These are phyloP conservation scores for Capitulum mitella DNA, from an alignment of 2,888 invertebrate genomes.

Conservation along the genomic window DNA sequence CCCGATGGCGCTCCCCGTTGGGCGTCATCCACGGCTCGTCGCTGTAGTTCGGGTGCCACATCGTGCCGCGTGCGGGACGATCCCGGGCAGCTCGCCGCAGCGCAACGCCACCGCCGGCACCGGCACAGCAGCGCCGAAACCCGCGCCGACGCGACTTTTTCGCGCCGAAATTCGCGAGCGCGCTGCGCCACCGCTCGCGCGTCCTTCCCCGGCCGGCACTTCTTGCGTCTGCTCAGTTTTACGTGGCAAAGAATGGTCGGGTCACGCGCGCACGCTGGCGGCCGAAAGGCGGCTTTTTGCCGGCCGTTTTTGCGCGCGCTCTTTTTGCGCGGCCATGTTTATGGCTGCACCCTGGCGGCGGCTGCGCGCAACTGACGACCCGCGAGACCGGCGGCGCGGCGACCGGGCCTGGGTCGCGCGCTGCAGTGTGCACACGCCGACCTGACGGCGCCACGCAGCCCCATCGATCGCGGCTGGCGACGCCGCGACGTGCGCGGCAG, in stretches of 20 bases:
- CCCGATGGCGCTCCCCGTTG: neutral
- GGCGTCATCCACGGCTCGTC: neutral
- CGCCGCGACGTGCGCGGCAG: slow-evolving; percentile 42
- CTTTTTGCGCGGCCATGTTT: slow-evolving; percentile 40
- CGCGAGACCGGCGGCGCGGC: slow-evolving; percentile 32
- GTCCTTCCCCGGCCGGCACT: neutral
- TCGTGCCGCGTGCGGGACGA: neutral
- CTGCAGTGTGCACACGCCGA: neutral
- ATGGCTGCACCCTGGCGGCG: slow-evolving; percentile 36
- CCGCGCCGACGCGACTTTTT: neutral
- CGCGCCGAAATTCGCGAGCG: neutral
- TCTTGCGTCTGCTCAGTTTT: neutral
- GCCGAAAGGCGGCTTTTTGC: neutral
- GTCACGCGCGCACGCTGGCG: neutral
- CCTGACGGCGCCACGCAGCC: neutral
- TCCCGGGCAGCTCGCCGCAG: too few species aligned
- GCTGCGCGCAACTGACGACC: slow-evolving; percentile 27
- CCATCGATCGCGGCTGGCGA: neutral
- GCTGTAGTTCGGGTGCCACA: neutral
- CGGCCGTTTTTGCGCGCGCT: neutral
- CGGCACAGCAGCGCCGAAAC: neutral
- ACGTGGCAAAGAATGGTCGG: neutral
- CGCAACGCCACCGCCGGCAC: neutral
- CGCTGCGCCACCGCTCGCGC: neutral
- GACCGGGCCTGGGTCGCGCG: slow-evolving; percentile 40